Percentiles rank a stretch among this genome's conserved stretches.
phyloP scores from a whole-genome alignment of 1,140 invertebrate species.

The Aphelinus certus region DNA sequence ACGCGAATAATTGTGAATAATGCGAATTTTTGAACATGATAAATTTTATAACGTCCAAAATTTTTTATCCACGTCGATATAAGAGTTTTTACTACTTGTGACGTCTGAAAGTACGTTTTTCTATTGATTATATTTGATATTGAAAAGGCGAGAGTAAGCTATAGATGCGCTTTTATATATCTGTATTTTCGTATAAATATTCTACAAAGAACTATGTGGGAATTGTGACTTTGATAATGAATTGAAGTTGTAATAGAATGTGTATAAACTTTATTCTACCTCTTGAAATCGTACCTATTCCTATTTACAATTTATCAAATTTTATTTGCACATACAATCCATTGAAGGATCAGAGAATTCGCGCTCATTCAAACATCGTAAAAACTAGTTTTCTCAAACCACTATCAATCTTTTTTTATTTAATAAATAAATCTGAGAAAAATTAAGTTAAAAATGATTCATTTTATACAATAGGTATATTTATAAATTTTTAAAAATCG shows the following conservation, averaged over 20 bases:
- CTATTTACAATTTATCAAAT: slow-evolving; percentile 36
- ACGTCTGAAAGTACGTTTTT: slow-evolving; percentile 28
- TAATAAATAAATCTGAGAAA: slow-evolving; percentile 29
- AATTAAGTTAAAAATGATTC: slow-evolving; percentile 18
- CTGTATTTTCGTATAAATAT: slow-evolving; percentile 41
- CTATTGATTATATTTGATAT: slow-evolving; percentile 29
- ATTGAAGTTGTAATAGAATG: slow-evolving; percentile 39
- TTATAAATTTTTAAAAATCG: slow-evolving; percentile 11
- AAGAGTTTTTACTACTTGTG: slow-evolving; percentile 32
- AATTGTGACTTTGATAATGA: slow-evolving; percentile 39
- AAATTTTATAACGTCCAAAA: slow-evolving; percentile 34
- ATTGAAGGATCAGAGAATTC: neutral
- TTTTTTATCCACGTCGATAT: slow-evolving; percentile 28
- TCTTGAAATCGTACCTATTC: slow-evolving; percentile 18
- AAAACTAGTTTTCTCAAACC: slow-evolving; percentile 15
- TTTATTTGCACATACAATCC: slow-evolving; percentile 16
- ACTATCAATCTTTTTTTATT: slow-evolving; percentile 26
- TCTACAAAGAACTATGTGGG: slow-evolving; percentile 35
- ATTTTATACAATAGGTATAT: slow-evolving; percentile 12
- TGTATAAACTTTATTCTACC: slow-evolving; percentile 40
- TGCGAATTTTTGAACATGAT: slow-evolving; percentile 18
- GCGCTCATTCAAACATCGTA: no score
- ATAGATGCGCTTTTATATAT: slow-evolving; percentile 37
- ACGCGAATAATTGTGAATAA: slow-evolving; percentile 25
- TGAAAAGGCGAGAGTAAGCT: slow-evolving; percentile 35